A percentile compares a stretch with the other conserved stretches of the same genome.
Conservation (phyloP, 2,888 invertebrate species). For the Elysia crispata region DNA sequence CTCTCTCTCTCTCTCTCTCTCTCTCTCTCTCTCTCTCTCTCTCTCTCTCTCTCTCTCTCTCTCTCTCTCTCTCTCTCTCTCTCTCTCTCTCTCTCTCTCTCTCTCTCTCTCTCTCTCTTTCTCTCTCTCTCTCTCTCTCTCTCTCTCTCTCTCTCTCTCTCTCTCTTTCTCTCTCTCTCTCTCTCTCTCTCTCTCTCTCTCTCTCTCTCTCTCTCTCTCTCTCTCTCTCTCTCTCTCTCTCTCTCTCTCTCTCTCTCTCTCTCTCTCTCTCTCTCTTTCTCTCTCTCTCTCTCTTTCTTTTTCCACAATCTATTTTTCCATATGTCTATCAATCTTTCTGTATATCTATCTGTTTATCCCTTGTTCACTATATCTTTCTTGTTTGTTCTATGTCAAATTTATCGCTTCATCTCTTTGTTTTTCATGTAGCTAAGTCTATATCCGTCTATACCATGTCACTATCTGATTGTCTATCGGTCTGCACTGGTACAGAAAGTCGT, state of each 20-base stretch:
- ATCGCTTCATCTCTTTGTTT: too few relatives aligned
- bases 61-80: slow-evolving; percentile 9
- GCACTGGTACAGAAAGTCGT: too few relatives aligned
- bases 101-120: slow-evolving; percentile 4
- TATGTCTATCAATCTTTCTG: not conserved
- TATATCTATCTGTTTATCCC: not conserved
- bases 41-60: not conserved
- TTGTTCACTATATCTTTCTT: too few relatives aligned
- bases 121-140: slow-evolving; percentile 1
- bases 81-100: slow-evolving; percentile 9
- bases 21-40: not conserved
- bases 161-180: not conserved
- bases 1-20: not conserved
- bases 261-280: not conserved
- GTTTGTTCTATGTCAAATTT: too few relatives aligned
- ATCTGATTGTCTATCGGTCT: too few relatives aligned
- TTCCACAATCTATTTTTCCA: not conserved
- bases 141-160: not conserved
- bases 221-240: slow-evolving; percentile 1
- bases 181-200: slow-evolving; percentile 4
- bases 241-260: slow-evolving; percentile 1
- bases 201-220: slow-evolving; percentile 9
- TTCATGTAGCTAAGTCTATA: too few relatives aligned
- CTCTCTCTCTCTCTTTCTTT: not conserved
- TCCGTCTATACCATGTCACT: too few relatives aligned